phyloP scores from a whole-genome alignment of 2,113 vertebrate genomes.

The Cacatua alba region DNA sequence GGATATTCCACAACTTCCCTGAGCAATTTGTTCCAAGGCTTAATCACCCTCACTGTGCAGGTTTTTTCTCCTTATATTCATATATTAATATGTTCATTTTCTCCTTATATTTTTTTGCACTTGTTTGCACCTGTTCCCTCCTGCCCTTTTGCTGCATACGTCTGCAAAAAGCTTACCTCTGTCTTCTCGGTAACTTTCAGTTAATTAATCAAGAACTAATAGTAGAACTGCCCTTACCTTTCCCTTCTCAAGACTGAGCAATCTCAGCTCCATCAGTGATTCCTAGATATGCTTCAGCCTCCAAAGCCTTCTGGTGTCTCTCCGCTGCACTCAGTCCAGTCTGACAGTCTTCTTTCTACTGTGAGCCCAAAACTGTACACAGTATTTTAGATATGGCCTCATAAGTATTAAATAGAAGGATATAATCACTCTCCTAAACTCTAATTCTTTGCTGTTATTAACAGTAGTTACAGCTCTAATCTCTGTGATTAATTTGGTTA shows the following conservation, averaged over 20 bases:
- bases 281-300: neutral
- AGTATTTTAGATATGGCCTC: neutral
- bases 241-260: neutral
- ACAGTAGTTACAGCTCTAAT: neutral
- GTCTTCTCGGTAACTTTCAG: neutral
- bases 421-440: neutral
- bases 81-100: neutral
- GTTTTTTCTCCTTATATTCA: neutral
- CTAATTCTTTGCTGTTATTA: neutral
- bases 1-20: neutral
- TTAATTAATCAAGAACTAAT: neutral
- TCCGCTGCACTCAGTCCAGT: neutral
- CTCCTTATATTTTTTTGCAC: neutral
- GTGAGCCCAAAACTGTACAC: neutral
- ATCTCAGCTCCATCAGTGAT: neutral
- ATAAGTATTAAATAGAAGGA: neutral
- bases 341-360: neutral
- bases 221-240: neutral
- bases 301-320: neutral
- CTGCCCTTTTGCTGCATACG: neutral
- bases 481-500: neutral
- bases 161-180: neutral
- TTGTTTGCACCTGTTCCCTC: accelerated
- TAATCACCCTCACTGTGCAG: neutral
- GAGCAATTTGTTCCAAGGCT: neutral